phyloP scores from a whole-genome alignment of 53 echinoderm and acorn worm species.

The Astropecten irregularis region DNA sequence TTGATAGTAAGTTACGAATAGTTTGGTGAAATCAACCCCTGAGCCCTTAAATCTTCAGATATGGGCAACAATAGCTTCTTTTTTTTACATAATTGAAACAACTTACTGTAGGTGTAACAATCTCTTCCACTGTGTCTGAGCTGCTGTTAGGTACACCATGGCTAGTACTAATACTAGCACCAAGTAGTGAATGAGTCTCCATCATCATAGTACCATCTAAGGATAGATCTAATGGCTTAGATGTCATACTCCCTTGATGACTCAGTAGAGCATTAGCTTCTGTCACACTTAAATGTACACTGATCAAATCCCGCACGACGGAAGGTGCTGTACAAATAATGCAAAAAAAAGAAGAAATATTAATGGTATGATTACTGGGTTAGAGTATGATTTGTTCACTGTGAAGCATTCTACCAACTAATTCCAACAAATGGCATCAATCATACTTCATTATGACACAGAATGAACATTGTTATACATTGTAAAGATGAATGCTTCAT shows the following conservation, averaged over 20 bases:
- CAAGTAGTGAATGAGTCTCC: conserved; percentile 18
- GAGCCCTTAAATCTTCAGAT: too few species aligned
- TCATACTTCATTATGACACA: too few species aligned
- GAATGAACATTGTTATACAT: too few species aligned
- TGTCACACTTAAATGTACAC: neutral
- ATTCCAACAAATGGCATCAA: too few species aligned
- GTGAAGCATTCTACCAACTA: too few species aligned
- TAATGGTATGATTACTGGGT: too few species aligned
- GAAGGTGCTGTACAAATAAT: conserved; percentile 15
- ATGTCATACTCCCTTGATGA: neutral
- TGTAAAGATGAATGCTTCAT: too few species aligned
- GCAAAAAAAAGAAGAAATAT: too few species aligned
- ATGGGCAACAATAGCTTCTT: too few species aligned
- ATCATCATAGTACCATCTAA: conserved; percentile 13
- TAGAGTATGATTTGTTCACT: too few species aligned
- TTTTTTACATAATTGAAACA: neutral
- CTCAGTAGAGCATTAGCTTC: conserved; percentile 13
- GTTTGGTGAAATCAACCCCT: too few species aligned
- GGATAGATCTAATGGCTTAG: conserved; percentile 46
- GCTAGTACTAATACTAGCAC: conserved; percentile 9
- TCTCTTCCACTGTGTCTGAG: neutral
- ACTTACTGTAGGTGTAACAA: neutral
- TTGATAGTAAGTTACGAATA: too few species aligned
- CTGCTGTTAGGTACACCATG: conserved; percentile 46
- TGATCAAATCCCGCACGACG: conserved; percentile 29